These are phyloP conservation scores for Tachystola acroxantha DNA, from an alignment of 2,888 invertebrate genomes.

Conservation along the genomic window DNA sequence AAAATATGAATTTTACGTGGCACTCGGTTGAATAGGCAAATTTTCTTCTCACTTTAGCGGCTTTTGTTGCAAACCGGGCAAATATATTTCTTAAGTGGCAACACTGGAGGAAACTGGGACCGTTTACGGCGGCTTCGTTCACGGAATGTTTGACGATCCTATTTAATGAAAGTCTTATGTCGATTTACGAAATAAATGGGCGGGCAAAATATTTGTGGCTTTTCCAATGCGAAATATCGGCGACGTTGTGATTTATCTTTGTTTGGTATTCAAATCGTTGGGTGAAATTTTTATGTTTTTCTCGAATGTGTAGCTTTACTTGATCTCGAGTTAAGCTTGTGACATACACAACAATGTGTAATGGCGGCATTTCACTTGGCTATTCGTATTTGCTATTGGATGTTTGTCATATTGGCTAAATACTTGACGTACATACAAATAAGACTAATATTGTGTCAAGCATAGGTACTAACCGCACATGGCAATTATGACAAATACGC, in stretches of 20 bases:
- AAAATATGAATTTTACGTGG: constrained; percentile 21
- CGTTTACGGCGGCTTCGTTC: constrained; percentile 4
- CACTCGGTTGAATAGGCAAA: constrained; percentile 22
- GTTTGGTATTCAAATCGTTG: neutral
- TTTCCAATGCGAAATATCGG: neutral
- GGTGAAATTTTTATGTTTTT: too few relatives aligned
- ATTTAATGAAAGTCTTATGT: constrained; percentile 11
- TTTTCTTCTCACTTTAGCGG: constrained; percentile 19
- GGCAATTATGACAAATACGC: too few relatives aligned
- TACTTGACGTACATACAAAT: too few relatives aligned
- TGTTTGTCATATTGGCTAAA: too few relatives aligned
- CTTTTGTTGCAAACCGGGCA: constrained; percentile 16
- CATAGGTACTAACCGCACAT: too few relatives aligned
- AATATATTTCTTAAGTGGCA: constrained; percentile 22
- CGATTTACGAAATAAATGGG: constrained; percentile 9
- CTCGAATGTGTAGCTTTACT: too few relatives aligned
- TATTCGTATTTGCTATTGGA: too few relatives aligned
- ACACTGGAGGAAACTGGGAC: constrained; percentile 10
- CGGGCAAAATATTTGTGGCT: neutral
- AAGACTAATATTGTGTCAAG: too few relatives aligned
- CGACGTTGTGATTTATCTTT: neutral
- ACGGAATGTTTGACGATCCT: constrained; percentile 9
- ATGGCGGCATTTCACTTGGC: too few relatives aligned
- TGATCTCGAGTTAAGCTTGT: too few relatives aligned
- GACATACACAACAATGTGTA: too few relatives aligned